phyloP scores from a whole-genome alignment of 2,113 vertebrate genomes.

The Ranitomeya variabilis region DNA sequence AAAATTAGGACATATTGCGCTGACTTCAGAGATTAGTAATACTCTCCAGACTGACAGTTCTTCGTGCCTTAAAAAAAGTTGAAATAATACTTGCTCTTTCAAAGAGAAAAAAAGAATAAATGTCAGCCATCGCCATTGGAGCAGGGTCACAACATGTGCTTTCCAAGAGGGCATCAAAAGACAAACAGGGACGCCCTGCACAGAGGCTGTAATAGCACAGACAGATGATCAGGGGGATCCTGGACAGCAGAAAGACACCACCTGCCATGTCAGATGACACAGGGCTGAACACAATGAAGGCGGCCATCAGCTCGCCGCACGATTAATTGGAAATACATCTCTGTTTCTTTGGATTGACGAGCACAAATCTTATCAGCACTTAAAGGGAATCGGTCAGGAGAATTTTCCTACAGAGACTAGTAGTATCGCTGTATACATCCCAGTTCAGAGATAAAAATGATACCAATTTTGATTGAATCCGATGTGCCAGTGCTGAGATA shows the following conservation, averaged over 20 bases:
- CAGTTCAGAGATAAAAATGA: no score
- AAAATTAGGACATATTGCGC: neutral
- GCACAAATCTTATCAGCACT: neutral
- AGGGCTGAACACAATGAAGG: neutral
- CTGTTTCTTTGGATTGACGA: neutral
- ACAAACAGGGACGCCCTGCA: slow-evolving; percentile 19
- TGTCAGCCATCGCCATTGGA: neutral
- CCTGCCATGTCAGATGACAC: slow-evolving; percentile 29
- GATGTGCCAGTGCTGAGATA: no score
- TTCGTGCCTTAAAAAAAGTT: neutral
- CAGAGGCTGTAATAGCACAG: slow-evolving; percentile 22
- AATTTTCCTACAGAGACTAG: no score
- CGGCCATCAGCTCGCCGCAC: neutral
- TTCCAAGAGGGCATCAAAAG: slow-evolving; percentile 20
- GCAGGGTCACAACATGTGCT: slow-evolving; percentile 1
- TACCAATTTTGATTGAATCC: no score
- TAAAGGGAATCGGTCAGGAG: no score
- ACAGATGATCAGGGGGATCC: neutral
- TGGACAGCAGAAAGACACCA: neutral
- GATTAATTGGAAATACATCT: neutral
- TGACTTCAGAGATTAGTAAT: neutral
- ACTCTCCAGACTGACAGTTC: neutral
- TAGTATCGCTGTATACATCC: no score
- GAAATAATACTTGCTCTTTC: neutral
- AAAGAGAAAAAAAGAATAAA: neutral